Conservation (phyloP, 2,797 vertebrate genomes). For the Pseudochirops corinnae region DNA sequence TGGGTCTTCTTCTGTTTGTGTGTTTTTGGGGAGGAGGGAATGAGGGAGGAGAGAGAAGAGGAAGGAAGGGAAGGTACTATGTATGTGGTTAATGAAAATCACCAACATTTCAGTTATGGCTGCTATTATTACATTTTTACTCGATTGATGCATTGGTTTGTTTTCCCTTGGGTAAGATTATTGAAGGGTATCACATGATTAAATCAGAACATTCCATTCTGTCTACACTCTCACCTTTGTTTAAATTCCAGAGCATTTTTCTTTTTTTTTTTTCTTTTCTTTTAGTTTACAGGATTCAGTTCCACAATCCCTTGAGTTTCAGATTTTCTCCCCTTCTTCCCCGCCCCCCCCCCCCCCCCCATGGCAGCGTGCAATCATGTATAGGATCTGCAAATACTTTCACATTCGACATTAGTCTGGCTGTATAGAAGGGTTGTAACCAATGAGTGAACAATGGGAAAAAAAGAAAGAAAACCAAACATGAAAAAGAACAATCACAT, state of each 20-base stretch:
- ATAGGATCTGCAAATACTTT: no score
- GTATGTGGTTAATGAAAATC: not conserved
- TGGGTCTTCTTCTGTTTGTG: not conserved
- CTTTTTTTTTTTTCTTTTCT: no score
- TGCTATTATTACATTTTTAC: conserved; percentile 26
- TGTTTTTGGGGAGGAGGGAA: not conserved
- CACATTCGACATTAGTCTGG: no score
- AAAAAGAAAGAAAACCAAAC: no score
- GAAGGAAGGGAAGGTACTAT: not conserved
- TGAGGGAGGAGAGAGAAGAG: not conserved
- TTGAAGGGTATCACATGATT: not conserved
- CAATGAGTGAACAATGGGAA: no score
- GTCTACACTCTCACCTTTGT: conserved; percentile 5
- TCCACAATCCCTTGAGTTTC: no score
- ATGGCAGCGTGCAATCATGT: no score
- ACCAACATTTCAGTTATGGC: not conserved
- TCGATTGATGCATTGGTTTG: not conserved
- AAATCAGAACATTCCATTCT: conserved; percentile 47
- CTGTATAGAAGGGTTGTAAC: no score
- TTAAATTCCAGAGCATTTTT: not conserved
- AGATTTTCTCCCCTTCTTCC: no score
- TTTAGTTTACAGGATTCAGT: no score
- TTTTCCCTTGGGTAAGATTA: conserved; percentile 19
- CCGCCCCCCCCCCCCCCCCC: no score
- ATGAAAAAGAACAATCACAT: no score